These are phyloP conservation scores for Antrozous pallidus DNA, from an alignment of 2,797 vertebrate genomes.

Conservation along the genomic window DNA sequence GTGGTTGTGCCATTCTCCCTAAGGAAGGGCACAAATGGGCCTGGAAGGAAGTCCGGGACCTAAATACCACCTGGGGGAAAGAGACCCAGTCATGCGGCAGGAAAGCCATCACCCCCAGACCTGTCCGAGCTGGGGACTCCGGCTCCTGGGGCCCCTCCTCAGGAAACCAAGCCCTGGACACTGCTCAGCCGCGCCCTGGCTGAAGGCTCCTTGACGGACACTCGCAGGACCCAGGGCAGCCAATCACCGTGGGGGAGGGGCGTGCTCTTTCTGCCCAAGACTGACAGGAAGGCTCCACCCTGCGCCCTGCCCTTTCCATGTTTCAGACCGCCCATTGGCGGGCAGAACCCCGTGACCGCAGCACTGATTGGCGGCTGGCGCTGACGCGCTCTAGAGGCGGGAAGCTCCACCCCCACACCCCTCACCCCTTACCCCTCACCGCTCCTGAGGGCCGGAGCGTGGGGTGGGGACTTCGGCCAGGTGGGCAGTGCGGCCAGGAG, in stretches of 20 bases:
- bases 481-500: too few species aligned
- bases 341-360: background rate
- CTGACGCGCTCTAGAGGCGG: rapidly evolving
- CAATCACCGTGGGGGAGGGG: background rate
- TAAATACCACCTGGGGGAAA: background rate
- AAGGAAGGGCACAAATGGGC: background rate
- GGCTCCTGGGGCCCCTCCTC: rapidly evolving
- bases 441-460: too few species aligned
- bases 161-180: too few species aligned
- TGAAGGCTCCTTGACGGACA: background rate
- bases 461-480: too few species aligned
- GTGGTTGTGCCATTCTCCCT: too few species aligned
- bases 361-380: background rate
- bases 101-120: background rate
- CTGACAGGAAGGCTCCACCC: background rate
- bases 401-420: too few species aligned
- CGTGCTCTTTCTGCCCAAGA: background rate
- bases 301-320: background rate
- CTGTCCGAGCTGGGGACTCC: background rate
- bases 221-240: background rate
- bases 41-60: background rate
- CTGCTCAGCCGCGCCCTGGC: rapidly evolving
- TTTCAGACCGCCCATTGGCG: background rate
- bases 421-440: too few species aligned
- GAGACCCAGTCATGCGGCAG: background rate